Evolutionary conservation across 1,140 invertebrate species (phyloP).

Genomic region (Macrobrachium nipponense): DNA sequence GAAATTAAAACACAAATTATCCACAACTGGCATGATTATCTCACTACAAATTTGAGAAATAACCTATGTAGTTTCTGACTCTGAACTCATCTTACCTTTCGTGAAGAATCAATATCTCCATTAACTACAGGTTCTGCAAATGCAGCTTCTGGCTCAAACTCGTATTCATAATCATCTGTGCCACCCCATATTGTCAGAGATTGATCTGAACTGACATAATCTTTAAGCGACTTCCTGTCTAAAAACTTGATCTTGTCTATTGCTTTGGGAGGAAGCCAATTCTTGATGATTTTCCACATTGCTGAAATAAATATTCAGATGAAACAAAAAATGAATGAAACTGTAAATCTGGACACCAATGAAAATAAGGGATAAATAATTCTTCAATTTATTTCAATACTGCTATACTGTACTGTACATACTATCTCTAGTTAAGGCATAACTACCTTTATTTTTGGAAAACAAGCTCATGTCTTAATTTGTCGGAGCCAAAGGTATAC

Average conservation of each 20-base stretch:
- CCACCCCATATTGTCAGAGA: conserved; percentile 87
- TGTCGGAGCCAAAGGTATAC: no score
- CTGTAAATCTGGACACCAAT: no score
- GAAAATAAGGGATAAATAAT: no score
- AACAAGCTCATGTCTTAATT: no score
- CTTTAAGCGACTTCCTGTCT: conserved; percentile 80
- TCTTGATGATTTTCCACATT: conserved; percentile 92
- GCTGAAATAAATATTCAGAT: conserved; percentile 72
- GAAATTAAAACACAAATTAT: background rate
- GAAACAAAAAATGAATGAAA: no score
- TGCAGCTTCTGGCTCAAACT: conserved; percentile 75
- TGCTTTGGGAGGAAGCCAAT: conserved; percentile 87
- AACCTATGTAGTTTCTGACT: background rate
- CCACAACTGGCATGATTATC: background rate
- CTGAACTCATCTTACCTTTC: conserved; percentile 23
- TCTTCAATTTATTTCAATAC: no score
- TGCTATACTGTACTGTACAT: no score
- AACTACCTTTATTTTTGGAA: no score
- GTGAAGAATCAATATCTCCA: conserved; percentile 23
- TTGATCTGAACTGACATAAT: conserved; percentile 82
- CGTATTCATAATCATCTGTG: conserved; percentile 79
- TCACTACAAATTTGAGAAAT: background rate
- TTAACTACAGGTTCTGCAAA: conserved; percentile 28
- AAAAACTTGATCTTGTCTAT: conserved; percentile 92
- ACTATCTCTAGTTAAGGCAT: no score